These are phyloP conservation scores for Diachasma alloeum DNA, from an alignment of 1,140 invertebrate genomes.

Conservation along the genomic window DNA sequence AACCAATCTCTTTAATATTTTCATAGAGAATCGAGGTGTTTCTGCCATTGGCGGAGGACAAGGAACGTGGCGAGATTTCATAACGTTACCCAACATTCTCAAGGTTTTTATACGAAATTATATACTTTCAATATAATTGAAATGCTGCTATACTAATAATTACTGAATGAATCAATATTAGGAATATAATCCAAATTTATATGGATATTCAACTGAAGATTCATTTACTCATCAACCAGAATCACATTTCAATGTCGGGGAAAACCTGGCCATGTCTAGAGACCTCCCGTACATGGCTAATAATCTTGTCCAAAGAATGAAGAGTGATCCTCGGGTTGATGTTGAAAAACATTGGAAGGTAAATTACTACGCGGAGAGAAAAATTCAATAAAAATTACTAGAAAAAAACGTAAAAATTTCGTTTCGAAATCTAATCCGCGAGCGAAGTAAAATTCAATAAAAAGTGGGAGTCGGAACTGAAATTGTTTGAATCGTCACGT, in stretches of 20 bases:
- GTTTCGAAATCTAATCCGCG: no score
- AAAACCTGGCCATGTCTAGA: conserved; percentile 67
- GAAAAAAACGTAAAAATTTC: no score
- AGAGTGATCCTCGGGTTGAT: conserved; percentile 68
- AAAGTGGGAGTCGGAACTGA: no score
- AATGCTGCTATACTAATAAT: conserved; percentile 53
- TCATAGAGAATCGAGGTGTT: conserved; percentile 65
- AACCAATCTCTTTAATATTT: conserved; percentile 57
- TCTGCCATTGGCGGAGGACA: conserved; percentile 67
- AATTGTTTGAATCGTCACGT: no score
- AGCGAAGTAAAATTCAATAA: no score
- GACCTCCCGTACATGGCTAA: conserved; percentile 73
- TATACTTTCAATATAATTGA: not conserved
- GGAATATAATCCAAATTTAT: conserved; percentile 71
- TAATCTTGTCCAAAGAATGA: conserved; percentile 70
- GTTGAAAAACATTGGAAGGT: conserved; percentile 76
- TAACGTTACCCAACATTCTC: conserved; percentile 64
- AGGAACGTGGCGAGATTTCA: conserved; percentile 68
- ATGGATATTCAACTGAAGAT: conserved; percentile 68
- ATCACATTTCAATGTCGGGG: conserved; percentile 72
- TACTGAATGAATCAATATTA: conserved; percentile 46
- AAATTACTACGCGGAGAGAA: not conserved
- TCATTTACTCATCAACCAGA: conserved; percentile 59
- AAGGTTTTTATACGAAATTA: conserved; percentile 38
- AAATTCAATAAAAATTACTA: not conserved